These are phyloP conservation scores for Polyodon spathula DNA, from an alignment of 2,113 vertebrate genomes.

Conservation along the genomic window DNA sequence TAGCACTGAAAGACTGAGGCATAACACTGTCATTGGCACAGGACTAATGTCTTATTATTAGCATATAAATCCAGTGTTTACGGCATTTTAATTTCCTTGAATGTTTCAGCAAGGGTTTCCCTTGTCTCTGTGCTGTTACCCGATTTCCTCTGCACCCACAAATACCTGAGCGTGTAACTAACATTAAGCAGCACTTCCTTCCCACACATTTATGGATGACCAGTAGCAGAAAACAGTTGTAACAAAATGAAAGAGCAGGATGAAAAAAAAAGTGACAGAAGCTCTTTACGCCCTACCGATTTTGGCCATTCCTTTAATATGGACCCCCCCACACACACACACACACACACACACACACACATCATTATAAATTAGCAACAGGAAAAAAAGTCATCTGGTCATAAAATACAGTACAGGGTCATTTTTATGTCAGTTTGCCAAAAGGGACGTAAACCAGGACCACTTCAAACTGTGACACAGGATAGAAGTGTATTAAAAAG, in stretches of 20 bases:
- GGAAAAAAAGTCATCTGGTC: constrained; percentile 67
- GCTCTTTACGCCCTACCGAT: constrained; percentile 65
- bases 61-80: constrained; percentile 68
- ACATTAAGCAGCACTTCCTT: constrained; percentile 93
- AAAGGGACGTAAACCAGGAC: constrained; percentile 95
- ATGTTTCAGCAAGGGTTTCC: constrained; percentile 67
- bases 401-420: constrained; percentile 94
- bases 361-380: constrained; percentile 80
- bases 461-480: constrained; percentile 95
- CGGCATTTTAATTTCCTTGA: constrained; percentile 59
- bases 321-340: constrained; percentile 53
- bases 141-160: constrained; percentile 65
- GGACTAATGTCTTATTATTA: constrained; percentile 53
- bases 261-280: constrained; percentile 66
- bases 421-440: constrained; percentile 95
- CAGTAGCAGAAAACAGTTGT: constrained; percentile 71
- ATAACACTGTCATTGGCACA: constrained; percentile 34
- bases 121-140: constrained; percentile 47
- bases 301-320: constrained; percentile 64
- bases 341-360: no score
- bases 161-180: constrained; percentile 74
- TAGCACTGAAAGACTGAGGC: constrained; percentile 37
- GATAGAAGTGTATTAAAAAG: constrained; percentile 84
- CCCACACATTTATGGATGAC: constrained; percentile 84
- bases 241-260: constrained; percentile 75